phyloP scores from a whole-genome alignment of 2,113 vertebrate species.

The Perognathus longimembris region DNA sequence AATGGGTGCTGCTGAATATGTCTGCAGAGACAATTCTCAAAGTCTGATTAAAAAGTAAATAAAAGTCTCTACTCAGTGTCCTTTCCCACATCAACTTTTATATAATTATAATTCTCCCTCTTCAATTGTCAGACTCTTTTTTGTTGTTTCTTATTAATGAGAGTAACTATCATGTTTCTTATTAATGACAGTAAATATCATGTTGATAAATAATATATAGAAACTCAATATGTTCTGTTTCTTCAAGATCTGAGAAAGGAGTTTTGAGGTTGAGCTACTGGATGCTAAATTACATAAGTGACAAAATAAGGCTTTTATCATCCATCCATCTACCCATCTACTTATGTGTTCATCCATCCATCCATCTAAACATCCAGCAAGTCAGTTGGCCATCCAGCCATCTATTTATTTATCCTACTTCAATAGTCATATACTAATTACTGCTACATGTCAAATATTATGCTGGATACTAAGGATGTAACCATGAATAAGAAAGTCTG shows the following conservation, averaged over 20 bases:
- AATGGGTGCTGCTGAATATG: background rate
- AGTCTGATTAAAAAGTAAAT: constrained; percentile 33
- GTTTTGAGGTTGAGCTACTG: background rate
- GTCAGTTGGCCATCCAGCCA: fast-evolving
- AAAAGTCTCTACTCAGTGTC: background rate
- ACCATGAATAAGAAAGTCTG: background rate
- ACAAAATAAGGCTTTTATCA: constrained; percentile 2
- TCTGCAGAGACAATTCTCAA: background rate
- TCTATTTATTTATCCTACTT: background rate
- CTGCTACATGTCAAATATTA: background rate
- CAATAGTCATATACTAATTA: background rate
- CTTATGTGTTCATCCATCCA: background rate
- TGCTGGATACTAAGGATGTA: background rate
- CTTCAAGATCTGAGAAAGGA: background rate
- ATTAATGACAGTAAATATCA: background rate
- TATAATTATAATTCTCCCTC: background rate
- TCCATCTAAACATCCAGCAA: background rate
- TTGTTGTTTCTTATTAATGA: constrained; percentile 5
- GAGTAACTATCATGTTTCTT: background rate
- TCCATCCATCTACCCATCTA: no score
- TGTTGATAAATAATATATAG: constrained; percentile 5
- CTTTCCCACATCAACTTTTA: background rate
- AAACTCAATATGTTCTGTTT: constrained; percentile 24
- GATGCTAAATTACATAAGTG: constrained; percentile 20
- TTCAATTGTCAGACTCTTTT: constrained; percentile 25